Evolutionary conservation across 2,797 vertebrate genomes (phyloP).

Genomic region (Takifugu rubripes): DNA sequence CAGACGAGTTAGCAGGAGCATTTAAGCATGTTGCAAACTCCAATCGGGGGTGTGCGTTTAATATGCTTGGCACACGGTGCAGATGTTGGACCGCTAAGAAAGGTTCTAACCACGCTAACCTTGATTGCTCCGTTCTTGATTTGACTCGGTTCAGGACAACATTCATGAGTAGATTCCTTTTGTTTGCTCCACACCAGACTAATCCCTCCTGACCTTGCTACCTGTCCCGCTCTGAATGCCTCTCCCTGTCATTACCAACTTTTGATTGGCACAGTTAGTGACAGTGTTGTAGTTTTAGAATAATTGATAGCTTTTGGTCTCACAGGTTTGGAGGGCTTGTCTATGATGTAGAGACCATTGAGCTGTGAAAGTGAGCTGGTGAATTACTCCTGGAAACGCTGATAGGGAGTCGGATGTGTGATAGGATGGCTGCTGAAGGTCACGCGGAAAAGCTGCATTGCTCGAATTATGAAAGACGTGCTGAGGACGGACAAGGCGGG

Average conservation of each 20-base stretch:
- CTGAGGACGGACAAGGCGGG: slow-evolving; percentile 27
- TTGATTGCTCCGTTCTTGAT: no score
- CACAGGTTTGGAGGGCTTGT: slow-evolving; percentile 48
- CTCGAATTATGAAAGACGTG: slow-evolving; percentile 44
- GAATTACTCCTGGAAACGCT: slow-evolving; percentile 61
- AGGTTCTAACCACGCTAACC: no score
- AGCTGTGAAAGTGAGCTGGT: slow-evolving; percentile 61
- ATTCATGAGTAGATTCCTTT: no score
- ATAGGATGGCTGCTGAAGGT: slow-evolving; percentile 59
- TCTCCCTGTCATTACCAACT: slow-evolving; percentile 36
- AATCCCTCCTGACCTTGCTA: slow-evolving; percentile 42
- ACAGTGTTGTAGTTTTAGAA: slow-evolving; percentile 39
- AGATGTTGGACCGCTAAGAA: no score
- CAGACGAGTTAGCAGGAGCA: no score
- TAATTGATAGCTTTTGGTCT: slow-evolving; percentile 60
- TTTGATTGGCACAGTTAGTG: slow-evolving; percentile 51
- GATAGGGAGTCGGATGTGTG: slow-evolving; percentile 43
- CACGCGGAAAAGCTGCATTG: slow-evolving; percentile 52
- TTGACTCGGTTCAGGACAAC: no score
- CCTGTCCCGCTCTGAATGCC: slow-evolving; percentile 40
- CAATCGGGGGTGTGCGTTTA: no score
- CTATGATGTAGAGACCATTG: slow-evolving; percentile 40
- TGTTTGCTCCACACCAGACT: neutral
- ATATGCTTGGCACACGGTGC: no score
- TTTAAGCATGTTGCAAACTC: no score